Evolutionary conservation across 2,888 invertebrate genomes (phyloP), one percentile per base, ranked within the genome.

Genomic region (Parthenolecanium corni): DNA sequence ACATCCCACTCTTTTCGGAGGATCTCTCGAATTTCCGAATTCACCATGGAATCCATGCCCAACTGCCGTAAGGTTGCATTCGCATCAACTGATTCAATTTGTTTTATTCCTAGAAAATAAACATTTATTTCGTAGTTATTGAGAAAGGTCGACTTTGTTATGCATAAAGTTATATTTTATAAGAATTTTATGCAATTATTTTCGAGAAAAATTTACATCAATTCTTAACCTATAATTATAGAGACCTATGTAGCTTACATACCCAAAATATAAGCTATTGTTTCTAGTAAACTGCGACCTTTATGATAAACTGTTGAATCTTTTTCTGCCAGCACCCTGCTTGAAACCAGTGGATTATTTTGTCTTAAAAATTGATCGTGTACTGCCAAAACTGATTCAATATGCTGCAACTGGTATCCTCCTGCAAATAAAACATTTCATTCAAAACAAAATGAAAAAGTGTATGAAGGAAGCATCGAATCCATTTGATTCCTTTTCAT

Each of bases 1-100:
- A 95, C 76, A 71, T 94, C 91, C 71, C 86, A 92, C 72, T 92
- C 89, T 69, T 90, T 78, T 73, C 94, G 93, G 1, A 94, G 74
- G 0, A 86, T 86, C 74, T 94, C 93, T 69, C 93, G 94, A 68
- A 97, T 90, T 75, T 97, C 95, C 0, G 94, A 89, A 0, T 89
- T 90, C 90, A 93, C 94, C 78, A 96, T 83, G 1, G 95, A 95
- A 76, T 97, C 95, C 84, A 97, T 88, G 38, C 96, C 96, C 66
- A 97, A 77, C 72, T 96, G 95, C 1, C 90, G 87, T 1, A 97
- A 76, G 0, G 85, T 82, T 1, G 83, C 80, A 70, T 83, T 82
- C 65, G 81, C 78, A 46, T 85, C 85, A 1, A 83, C 80, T 0
- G 80, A 80, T 74, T 84, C 87, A 70, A 81, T 73, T 70, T 85